phyloP scores from a whole-genome alignment of 2,797 vertebrate genomes.

The Lepidocolaptes lacrymiger region DNA sequence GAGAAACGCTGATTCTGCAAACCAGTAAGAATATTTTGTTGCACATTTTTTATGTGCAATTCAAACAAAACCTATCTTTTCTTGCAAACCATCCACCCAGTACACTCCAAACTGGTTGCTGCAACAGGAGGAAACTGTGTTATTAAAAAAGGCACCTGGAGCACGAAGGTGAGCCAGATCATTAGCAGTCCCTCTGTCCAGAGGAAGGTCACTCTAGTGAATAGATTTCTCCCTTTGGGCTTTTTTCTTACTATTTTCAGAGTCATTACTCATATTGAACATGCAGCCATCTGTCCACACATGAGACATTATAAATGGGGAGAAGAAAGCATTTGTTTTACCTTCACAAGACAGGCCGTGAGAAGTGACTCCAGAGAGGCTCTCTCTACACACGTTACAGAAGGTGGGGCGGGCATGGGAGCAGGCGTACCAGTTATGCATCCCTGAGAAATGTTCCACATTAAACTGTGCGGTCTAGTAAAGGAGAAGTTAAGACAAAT shows the following conservation, averaged over 20 bases:
- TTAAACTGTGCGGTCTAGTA: conserved; percentile 98
- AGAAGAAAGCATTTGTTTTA: conserved; percentile 54
- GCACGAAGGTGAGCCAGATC: not conserved
- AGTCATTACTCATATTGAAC: not conserved
- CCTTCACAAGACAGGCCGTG: conserved; percentile 99
- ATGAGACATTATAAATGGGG: accelerated
- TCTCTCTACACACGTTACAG: conserved; percentile 98
- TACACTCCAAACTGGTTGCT: not conserved
- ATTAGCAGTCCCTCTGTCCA: not conserved
- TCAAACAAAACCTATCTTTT: not conserved
- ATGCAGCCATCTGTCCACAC: not conserved
- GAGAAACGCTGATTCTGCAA: not conserved
- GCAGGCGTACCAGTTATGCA: conserved; percentile 99
- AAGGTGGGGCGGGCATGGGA: conserved; percentile 98
- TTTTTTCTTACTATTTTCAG: not conserved
- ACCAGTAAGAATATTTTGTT: not conserved
- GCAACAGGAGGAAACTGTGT: not conserved
- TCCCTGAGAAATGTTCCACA: conserved; percentile 99
- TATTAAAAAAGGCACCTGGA: not conserved
- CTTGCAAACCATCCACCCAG: not conserved
- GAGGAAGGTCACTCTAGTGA: not conserved
- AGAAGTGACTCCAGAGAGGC: conserved; percentile 96
- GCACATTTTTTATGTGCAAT: not conserved
- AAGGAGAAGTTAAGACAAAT: conserved; percentile 85
- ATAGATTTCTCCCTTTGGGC: not conserved